Conservation (phyloP, 2,113 vertebrate species). For the Ranitomeya imitator region DNA sequence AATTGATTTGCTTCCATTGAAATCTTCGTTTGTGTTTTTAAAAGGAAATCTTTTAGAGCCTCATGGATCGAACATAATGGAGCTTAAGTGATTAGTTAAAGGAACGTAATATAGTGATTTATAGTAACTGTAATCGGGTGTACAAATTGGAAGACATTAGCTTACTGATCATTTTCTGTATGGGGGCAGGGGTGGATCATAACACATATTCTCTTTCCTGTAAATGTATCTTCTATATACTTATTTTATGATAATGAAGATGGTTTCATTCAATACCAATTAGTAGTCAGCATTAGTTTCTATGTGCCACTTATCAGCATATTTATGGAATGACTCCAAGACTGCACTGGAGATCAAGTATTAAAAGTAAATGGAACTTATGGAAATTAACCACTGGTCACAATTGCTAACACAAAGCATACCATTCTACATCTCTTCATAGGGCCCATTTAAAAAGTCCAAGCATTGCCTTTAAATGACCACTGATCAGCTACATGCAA, state of each 20-base stretch:
- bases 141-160: conserved; percentile 54
- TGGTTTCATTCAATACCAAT: conserved; percentile 54
- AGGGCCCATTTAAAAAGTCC: too few species aligned
- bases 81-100: conserved; percentile 55
- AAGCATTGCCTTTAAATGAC: too few species aligned
- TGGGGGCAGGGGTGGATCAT: conserved; percentile 50
- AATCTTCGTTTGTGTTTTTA: conserved; percentile 47
- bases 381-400: background rate
- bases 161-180: conserved; percentile 46
- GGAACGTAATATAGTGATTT: conserved; percentile 52
- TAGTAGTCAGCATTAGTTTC: conserved; percentile 48
- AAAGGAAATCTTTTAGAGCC: conserved; percentile 52
- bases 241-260: conserved; percentile 49
- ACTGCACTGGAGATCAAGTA: background rate
- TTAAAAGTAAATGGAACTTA: background rate
- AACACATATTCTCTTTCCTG: conserved; percentile 36
- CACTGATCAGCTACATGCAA: too few species aligned
- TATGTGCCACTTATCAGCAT: conserved; percentile 40
- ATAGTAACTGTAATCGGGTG: conserved; percentile 45
- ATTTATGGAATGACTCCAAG: conserved; percentile 41
- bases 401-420: background rate
- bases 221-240: conserved; percentile 51
- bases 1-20: conserved; percentile 54
- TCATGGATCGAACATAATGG: conserved; percentile 54
- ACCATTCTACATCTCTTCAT: too few species aligned